These are phyloP conservation scores for Peromyscus melanophrys DNA, from an alignment of 2,797 vertebrate species.

Conservation along the genomic window DNA sequence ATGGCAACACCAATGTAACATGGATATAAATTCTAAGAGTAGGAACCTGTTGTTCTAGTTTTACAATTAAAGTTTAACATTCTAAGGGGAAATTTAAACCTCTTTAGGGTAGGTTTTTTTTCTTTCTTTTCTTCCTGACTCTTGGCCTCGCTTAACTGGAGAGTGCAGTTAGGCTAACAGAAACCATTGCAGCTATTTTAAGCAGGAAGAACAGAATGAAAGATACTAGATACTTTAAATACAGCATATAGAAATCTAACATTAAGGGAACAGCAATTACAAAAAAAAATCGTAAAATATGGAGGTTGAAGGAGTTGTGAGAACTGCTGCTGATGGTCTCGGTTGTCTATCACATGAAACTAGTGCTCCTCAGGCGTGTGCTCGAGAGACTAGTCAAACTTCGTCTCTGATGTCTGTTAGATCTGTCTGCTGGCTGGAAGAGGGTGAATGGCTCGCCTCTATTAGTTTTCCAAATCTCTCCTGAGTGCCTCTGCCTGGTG, in stretches of 20 bases:
- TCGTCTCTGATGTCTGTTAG: not conserved
- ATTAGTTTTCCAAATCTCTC: not conserved
- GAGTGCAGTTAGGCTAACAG: not conserved
- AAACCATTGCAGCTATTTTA: not conserved
- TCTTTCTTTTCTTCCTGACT: not conserved
- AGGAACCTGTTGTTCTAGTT: not conserved
- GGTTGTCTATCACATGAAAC: too few relatives aligned
- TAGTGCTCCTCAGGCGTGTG: not conserved
- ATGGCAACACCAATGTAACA: not conserved
- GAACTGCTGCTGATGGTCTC: not conserved
- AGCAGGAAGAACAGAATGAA: not conserved
- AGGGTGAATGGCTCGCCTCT: not conserved
- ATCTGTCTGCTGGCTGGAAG: not conserved
- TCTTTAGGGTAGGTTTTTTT: not conserved
- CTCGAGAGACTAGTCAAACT: not conserved
- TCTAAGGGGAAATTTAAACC: not conserved
- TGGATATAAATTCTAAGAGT: not conserved
- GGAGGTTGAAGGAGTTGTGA: not conserved
- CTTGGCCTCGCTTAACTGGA: not conserved
- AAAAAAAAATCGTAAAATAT: not conserved
- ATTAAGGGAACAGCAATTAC: too few relatives aligned
- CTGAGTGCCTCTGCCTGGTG: not conserved
- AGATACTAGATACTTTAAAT: not conserved
- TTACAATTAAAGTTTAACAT: constrained; percentile 8
- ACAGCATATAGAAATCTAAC: not conserved